phyloP scores from a whole-genome alignment of 2,113 vertebrate genomes.

The Sphaerodactylus townsendi region DNA sequence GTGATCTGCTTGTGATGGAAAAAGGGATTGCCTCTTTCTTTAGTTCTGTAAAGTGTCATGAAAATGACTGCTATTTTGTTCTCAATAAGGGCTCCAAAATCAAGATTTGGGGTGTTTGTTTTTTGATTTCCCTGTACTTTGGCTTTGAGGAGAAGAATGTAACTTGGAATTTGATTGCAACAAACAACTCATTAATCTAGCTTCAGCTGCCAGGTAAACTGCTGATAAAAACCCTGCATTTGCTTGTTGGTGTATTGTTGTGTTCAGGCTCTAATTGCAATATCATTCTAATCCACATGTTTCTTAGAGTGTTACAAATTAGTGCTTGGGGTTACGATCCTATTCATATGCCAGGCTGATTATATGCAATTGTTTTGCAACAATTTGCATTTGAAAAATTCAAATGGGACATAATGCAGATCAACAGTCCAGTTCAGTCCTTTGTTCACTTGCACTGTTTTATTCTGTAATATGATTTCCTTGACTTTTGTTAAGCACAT shows the following conservation, averaged over 20 bases:
- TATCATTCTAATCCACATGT: constrained; percentile 33
- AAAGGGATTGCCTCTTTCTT: background rate
- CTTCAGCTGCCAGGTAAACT: constrained; percentile 1
- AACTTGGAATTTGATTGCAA: constrained; percentile 34
- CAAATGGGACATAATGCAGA: background rate
- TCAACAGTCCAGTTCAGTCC: constrained; percentile 19
- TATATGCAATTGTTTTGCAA: constrained; percentile 11
- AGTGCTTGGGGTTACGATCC: constrained; percentile 19
- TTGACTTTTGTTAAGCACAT: constrained; percentile 2
- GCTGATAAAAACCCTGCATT: constrained; percentile 1
- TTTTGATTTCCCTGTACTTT: background rate
- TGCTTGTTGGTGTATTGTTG: background rate
- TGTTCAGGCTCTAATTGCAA: background rate
- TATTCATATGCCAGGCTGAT: constrained; percentile 24
- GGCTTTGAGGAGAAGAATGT: constrained; percentile 15
- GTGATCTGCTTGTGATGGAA: background rate
- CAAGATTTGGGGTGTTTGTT: background rate
- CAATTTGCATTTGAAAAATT: constrained; percentile 9
- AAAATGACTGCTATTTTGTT: background rate
- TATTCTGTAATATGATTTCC: constrained; percentile 2
- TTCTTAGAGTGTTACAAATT: constrained; percentile 11
- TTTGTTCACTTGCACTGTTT: background rate
- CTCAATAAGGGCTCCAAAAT: background rate
- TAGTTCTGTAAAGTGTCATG: background rate
- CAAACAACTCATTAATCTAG: constrained; percentile 45